Base-by-base conservation (phyloP, 2,888 invertebrate genomes). In the Harpalus rufipes region DNA sequence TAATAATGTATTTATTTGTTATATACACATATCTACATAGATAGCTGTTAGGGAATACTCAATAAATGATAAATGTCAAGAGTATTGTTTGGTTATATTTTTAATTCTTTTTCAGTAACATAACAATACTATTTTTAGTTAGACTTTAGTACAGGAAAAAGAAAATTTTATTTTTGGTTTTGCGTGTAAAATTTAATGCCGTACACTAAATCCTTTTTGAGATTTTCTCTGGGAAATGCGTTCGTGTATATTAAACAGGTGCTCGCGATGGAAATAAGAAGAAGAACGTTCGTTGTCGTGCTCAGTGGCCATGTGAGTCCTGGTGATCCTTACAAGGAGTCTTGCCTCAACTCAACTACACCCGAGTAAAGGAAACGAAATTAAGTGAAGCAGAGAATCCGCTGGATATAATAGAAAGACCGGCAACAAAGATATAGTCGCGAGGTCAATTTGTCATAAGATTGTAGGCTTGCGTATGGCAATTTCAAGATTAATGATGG, bases 401-500 rank as follows among this genome's bases (percentile, higher is more conserved):
- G 78, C 32, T 58, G 78, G 58, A 78, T 78, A 78, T 78, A 78
- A 78, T 78, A 78, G 78, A 78, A 78, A 58, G 56, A 58, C 56
- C 58, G 41, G 76, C 79, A 59, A 82, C 82, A 82, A 82, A 82
- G 82, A 82, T 82, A 82, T 82, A 74, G 74, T 61, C 80, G 41
- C 61, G 56, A 18, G 80, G 80, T 84, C 78, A 84, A 84, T 84
- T 84, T 78, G 78, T 78, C 84, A 84, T 84, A 84, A 84, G 78
- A 65, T 78, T 78, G 84, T 51, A 56, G 63, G 74, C 58, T 74
- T 84, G 61, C 78, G 84, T 84, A 84, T 78, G 76, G 84, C 84
- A 84, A 84, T 84, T 84, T 41, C 18, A 84, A 84, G 78, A 84
- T 84, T 84, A 84, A 84, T 84, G 84, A 63, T 84, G 32, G 58